Base-by-base conservation (phyloP, 2,797 vertebrate species). In the Gallinago nigripennis region DNA sequence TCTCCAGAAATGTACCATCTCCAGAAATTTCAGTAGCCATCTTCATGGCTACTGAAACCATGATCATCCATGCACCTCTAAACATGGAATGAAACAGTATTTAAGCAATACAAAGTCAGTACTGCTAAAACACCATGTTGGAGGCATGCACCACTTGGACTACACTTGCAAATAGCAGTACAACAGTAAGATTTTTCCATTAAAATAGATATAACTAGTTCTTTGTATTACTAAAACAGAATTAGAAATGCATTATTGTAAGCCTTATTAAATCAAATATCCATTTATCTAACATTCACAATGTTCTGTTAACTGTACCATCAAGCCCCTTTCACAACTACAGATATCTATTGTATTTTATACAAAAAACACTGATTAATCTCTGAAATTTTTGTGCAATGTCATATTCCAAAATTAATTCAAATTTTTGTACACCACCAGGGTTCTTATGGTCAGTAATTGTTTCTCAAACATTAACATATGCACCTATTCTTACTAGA, bases 61-160 rank as follows among this genome's bases (percentile, higher is more conserved):
- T 15, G 11, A 69, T 17, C n/a, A 68, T 11, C 9, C 27, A 33
- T 0, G 1, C 51, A 31, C 84, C 11, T 41, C 50, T 31, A 68
- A 66, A 68, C 8, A 13, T 1, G 15, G 39, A 82, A 57, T 30
- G 6, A 71, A 28, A 30, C 3, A 9, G 4, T 43, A 0, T 7
- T 45, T 56, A 60, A 85, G 28, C 30, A n/a, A 14, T 17, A 37
- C 10, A 8, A 63, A 9, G 31, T 68, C 11, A 73, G 24, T 28
- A 46, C 50, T 17, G 28, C 24, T 53, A 70, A 76, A 81, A 64
- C 23, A n/a, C 20, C 10, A 45, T 16, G 20, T 17, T 64, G 21
- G 8, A 70, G 17, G 50, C 14, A 81, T 1, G 10, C 11, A 64
- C 9, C 4, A 53, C 3, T 37, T n/a, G 11, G 2, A 46, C 20